Evolutionary conservation across 2,113 vertebrate species (phyloP).

Genomic region (Paralichthys olivaceus): DNA sequence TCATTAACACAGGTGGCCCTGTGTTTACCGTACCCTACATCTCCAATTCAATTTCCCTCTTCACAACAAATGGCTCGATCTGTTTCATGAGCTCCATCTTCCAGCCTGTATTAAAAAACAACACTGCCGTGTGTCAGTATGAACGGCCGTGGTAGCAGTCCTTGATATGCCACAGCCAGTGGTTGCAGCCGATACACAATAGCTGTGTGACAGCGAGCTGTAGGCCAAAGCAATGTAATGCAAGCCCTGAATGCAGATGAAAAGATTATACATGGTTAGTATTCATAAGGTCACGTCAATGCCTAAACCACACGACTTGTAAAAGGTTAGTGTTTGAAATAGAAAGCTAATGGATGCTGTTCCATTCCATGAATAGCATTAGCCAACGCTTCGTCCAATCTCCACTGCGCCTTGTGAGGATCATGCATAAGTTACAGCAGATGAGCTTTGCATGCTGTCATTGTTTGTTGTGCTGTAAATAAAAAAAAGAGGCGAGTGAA

Average conservation of each 20-base stretch:
- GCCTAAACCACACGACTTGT: conserved; percentile 54
- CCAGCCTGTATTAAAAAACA: conserved; percentile 29
- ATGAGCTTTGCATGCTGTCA: neutral
- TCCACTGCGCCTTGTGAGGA: neutral
- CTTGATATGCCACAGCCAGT: conserved; percentile 13
- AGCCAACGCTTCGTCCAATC: conserved; percentile 26
- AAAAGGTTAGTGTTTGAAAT: conserved; percentile 70
- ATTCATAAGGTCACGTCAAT: conserved; percentile 65
- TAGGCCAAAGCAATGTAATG: conserved; percentile 24
- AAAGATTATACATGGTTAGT: conserved; percentile 62
- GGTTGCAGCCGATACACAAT: neutral
- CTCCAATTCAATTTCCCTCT: conserved; percentile 48
- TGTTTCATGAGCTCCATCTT: conserved; percentile 37
- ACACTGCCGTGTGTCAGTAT: neutral
- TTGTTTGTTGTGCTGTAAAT: neutral
- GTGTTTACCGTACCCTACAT: neutral
- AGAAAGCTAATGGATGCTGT: conserved; percentile 66
- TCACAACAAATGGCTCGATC: conserved; percentile 22
- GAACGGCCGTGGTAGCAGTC: neutral
- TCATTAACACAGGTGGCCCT: conserved; percentile 54
- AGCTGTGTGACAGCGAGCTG: conserved; percentile 33
- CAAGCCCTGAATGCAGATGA: conserved; percentile 54
- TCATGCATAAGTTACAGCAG: conserved; percentile 9
- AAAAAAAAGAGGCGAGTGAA: neutral
- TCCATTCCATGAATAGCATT: conserved; percentile 67